Base-by-base conservation (phyloP, 2,888 invertebrate species). In the Anodontia alba region DNA sequence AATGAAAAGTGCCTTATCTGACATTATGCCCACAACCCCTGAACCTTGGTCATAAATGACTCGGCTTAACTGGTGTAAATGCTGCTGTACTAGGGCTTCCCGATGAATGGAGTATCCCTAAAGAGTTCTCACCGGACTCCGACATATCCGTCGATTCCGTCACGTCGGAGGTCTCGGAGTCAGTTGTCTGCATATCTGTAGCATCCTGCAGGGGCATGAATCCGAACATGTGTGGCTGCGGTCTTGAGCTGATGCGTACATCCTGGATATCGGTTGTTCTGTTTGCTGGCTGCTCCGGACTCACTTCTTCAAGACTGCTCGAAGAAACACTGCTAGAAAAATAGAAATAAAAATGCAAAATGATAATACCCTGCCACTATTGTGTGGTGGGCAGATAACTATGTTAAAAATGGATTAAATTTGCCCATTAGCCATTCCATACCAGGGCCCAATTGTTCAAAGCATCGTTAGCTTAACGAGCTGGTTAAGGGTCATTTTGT, bases 81-180 rank as follows among this genome's bases (percentile, higher is more conserved):
- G 57, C 78, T 46, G 62, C 69, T 43, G 29, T 68, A 17, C 42
- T 15, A 17, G 68, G 57, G 38, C 75, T 69, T 15, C 78, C 69
- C 33, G 80, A 66, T 15, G 80, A 69, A 3, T 82, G 75, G 23
- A 80, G 43, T 76, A 82, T 74, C 29, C 72, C 71, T 3, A 73
- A 70, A 17, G 80, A 81, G 15, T 75, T 75, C 31, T 85, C 85
- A 26, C 82, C 80, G 3, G 82, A 68, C 62, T 91, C 91, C 2
- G 90, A 89, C 79, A 91, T 90, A 78, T 91, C 92, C 23, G 90
- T 83, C 0, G 89, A 88, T 43, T 92, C 92, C 0, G 88, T 86
- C 49, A 91, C 88, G 72, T 92, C 92, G 0, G 91, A 89, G 15
- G 87, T 87, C 70, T 92, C 92, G 12, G 92, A 92, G 78, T 92